phyloP scores from a whole-genome alignment of 2,888 invertebrate genomes.

The Palloptera scutellata region DNA sequence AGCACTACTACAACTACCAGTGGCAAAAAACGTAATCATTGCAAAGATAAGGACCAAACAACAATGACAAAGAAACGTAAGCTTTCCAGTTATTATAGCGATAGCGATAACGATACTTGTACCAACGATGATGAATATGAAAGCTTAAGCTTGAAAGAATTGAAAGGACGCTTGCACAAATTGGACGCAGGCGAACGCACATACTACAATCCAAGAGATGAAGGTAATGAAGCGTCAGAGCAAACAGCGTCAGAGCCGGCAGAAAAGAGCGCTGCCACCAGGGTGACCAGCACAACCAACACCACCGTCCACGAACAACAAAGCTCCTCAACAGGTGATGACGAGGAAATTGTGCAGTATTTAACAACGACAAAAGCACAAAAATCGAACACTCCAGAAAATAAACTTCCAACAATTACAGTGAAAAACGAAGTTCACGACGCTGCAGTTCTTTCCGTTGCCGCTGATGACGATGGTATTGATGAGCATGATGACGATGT shows the following conservation, averaged over 20 bases:
- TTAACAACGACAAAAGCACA: too few relatives aligned
- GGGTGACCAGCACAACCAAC: not conserved
- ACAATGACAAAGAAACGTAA: not conserved
- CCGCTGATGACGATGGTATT: not conserved
- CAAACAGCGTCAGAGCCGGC: not conserved
- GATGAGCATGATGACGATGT: not conserved
- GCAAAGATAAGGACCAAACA: not conserved
- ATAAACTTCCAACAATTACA: too few relatives aligned
- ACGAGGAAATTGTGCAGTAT: not conserved
- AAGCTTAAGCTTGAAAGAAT: not conserved
- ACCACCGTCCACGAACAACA: not conserved
- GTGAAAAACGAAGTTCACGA: too few relatives aligned
- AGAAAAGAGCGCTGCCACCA: constrained; percentile 8
- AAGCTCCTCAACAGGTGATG: constrained; percentile 10
- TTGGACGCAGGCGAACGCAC: not conserved
- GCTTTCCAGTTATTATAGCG: not conserved
- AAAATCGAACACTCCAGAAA: too few relatives aligned
- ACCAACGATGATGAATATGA: not conserved
- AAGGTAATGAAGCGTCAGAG: not conserved
- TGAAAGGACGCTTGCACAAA: not conserved
- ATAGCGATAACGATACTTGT: not conserved
- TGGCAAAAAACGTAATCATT: constrained; percentile 8
- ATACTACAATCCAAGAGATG: not conserved
- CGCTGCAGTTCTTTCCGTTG: too few relatives aligned
- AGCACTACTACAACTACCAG: not conserved